Conservation (phyloP, 2,888 invertebrate species). For the Oscheius sp. region DNA sequence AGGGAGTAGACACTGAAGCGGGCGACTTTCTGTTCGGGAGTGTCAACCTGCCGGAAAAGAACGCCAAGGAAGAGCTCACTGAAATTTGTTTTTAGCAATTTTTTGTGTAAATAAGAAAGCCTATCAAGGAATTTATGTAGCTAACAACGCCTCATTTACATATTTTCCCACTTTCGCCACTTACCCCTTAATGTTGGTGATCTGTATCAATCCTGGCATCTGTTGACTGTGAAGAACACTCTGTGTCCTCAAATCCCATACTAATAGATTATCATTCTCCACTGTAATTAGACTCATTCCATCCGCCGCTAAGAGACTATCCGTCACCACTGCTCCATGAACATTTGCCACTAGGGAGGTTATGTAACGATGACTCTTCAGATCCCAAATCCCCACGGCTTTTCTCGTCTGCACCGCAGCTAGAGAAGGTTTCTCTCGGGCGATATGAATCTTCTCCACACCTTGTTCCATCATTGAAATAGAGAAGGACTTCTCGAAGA, state of each 20-base stretch:
- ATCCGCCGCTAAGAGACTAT: conserved; percentile 56
- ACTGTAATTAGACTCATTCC: conserved; percentile 47
- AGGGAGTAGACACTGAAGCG: conserved; percentile 55
- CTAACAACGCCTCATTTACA: background rate
- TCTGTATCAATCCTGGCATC: background rate
- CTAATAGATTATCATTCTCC: conserved; percentile 55
- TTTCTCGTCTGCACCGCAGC: conserved; percentile 92
- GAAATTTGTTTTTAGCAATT: too few species aligned
- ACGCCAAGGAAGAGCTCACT: conserved; percentile 38
- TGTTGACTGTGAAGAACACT: conserved; percentile 38
- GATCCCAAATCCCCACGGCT: conserved; percentile 86
- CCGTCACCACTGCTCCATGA: conserved; percentile 61
- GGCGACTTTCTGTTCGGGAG: conserved; percentile 62
- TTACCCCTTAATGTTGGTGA: background rate
- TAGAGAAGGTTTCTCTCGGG: conserved; percentile 78
- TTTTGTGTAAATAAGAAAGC: too few species aligned
- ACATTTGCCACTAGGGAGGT: conserved; percentile 63
- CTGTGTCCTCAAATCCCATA: conserved; percentile 66
- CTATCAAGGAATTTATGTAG: too few species aligned
- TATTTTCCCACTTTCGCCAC: background rate
- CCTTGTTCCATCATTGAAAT: conserved; percentile 93
- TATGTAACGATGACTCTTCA: conserved; percentile 60
- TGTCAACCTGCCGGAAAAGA: conserved; percentile 59
- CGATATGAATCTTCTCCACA: conserved; percentile 82
- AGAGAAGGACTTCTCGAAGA: conserved; percentile 94